phyloP scores from a whole-genome alignment of 2,888 invertebrate species.

The Pocota personata region DNA sequence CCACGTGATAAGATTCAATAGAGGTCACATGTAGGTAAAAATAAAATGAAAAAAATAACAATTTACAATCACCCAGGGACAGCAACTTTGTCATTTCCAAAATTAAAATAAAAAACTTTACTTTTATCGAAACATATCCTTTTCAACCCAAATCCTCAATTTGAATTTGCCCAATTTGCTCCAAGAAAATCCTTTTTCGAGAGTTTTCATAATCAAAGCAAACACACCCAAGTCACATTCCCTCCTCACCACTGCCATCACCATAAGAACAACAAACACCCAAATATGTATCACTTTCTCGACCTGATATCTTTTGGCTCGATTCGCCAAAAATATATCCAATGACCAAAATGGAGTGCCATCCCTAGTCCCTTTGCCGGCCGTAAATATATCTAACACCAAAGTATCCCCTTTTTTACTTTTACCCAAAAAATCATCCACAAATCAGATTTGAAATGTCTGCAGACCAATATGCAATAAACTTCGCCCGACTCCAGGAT shows the following conservation, averaged over 20 bases:
- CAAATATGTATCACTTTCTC: background rate
- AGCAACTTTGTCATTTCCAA: background rate
- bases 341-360: constrained; percentile 19
- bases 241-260: background rate
- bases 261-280: constrained; percentile 12
- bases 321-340: constrained; percentile 5
- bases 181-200: constrained; percentile 6
- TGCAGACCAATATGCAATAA: constrained; percentile 67
- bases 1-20: background rate
- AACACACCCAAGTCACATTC: constrained; percentile 24
- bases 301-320: constrained; percentile 21
- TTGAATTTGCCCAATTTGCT: constrained; percentile 25
- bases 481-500: constrained; percentile 22
- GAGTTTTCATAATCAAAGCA: constrained; percentile 28
- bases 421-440: background rate
- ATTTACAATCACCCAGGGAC: constrained; percentile 9
- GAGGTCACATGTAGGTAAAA: background rate
- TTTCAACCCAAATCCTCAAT: constrained; percentile 11
- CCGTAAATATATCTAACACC: constrained; percentile 13
- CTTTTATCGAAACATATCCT: background rate
- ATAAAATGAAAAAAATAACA: background rate
- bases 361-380: background rate
- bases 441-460: constrained; percentile 47
- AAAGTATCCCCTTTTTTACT: background rate
- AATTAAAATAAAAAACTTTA: background rate